These are phyloP conservation scores for Drosophila tripunctata DNA, from an alignment of 2,888 invertebrate genomes.

Conservation along the genomic window DNA sequence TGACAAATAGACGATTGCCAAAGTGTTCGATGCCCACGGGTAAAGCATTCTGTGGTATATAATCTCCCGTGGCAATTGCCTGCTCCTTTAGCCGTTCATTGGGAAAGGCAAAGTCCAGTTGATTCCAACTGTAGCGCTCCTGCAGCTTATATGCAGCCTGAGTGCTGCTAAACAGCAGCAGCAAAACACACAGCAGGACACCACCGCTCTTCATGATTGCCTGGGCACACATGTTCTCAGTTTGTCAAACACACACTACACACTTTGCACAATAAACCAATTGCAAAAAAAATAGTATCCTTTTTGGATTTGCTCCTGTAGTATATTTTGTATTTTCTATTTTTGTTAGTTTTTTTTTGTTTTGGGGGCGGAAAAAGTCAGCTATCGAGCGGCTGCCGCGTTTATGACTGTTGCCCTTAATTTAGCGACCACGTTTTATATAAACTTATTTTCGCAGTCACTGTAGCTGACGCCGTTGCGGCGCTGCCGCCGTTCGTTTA, in stretches of 20 bases:
- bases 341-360: background rate
- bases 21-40: slow-evolving; percentile 93
- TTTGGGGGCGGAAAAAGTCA: slow-evolving; percentile 10
- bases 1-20: slow-evolving; percentile 92
- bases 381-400: slow-evolving; percentile 62
- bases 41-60: slow-evolving; percentile 90
- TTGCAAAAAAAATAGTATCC: slow-evolving; percentile 6
- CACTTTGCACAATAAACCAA: slow-evolving; percentile 4
- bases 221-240: slow-evolving; percentile 10
- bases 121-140: slow-evolving; percentile 90
- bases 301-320: background rate
- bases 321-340: background rate
- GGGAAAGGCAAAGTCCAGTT: slow-evolving; percentile 91
- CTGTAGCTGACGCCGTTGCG: slow-evolving; percentile 11
- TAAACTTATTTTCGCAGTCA: slow-evolving; percentile 58
- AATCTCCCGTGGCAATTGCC: slow-evolving; percentile 88
- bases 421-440: slow-evolving; percentile 62
- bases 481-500: slow-evolving; percentile 29
- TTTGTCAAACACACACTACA: slow-evolving; percentile 2
- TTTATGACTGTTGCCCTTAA: slow-evolving; percentile 65
- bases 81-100: slow-evolving; percentile 86
- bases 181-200: slow-evolving; percentile 21
- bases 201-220: background rate
- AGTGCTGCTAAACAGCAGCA: slow-evolving; percentile 15
- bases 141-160: slow-evolving; percentile 85